Evolutionary conservation across 2,797 vertebrate species (phyloP), one percentile per base, ranked within the genome.

Genomic region (Iguana delicatissima): DNA sequence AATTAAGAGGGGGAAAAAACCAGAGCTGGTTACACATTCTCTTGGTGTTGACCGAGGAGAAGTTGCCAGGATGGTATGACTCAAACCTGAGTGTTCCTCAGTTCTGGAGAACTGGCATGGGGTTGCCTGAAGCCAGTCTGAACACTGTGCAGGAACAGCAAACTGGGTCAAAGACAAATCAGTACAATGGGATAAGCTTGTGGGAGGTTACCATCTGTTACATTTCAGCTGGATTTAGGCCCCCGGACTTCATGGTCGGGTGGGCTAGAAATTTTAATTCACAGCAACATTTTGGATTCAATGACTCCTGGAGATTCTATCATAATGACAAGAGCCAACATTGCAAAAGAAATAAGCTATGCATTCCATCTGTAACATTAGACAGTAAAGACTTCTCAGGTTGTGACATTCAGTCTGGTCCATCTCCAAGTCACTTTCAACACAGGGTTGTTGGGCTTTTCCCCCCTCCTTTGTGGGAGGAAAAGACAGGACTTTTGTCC

Each of bases 341-440:
- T 38, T 12, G 59, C 35, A 83, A 29, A 85, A 46, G 7, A 72
- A 52, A 22, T 8, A 83, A 64, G 50, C 50, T 2, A 2, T 18
- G 4, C 24, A 80, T 80, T 80, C 35, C 62, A 32, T 52, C 9
- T 52, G 7, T 29, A 69, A 85, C 42, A 42, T 24, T 64, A 69
- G 62, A 84, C 80, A n/a, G 32, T 57, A 81, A 81, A 59, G 32
- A 64, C 35, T 42, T 84, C 35, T 59, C 81, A 64, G 6, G 12
- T 83, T 83, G 62, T 55, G 84, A 55, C 50, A 55, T 46, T 80
- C 29, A 72, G 10, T 73, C 84, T 73, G 52, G 24, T 85, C 8
- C 42, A 72, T 32, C 29, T 72, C 32, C 67, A 52, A 85, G 67
- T 85, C 84, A 85, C 46, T 83, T 59, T 83, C n/a, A 82, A 82